Conservation (phyloP, 2,797 vertebrate genomes). For the Gymnothorax javanicus region DNA sequence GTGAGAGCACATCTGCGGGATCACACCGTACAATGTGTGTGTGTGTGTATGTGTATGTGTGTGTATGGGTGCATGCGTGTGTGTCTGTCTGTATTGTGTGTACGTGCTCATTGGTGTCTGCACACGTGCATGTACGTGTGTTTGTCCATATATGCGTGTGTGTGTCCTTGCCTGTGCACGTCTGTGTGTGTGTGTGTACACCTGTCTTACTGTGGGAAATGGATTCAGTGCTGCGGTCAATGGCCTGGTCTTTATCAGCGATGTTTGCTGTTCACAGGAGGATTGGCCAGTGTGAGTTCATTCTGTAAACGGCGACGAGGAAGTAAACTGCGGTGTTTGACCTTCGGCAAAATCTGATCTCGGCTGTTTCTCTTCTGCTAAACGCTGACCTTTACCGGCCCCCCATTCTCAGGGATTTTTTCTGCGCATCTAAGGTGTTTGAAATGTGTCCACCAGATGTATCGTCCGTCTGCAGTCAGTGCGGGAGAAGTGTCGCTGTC, state of each 20-base stretch:
- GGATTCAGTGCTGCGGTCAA: slow-evolving; percentile 49
- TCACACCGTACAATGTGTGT: not conserved
- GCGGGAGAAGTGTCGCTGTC: not conserved
- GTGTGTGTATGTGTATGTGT: not conserved
- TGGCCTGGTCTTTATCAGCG: slow-evolving; percentile 56
- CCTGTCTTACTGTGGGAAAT: not conserved
- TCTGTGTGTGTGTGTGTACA: not conserved
- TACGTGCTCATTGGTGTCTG: too few relatives aligned
- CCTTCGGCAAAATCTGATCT: not conserved
- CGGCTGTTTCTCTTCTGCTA: not conserved
- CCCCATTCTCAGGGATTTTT: not conserved
- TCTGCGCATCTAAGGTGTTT: not conserved
- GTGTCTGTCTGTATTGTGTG: too few relatives aligned
- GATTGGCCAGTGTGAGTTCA: slow-evolving; percentile 3
- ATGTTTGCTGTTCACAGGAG: slow-evolving; percentile 35
- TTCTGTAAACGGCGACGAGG: not conserved
- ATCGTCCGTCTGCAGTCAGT: not conserved
- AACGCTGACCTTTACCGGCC: not conserved
- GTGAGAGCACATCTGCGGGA: too few relatives aligned
- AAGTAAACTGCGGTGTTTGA: not conserved
- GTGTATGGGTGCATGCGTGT: too few relatives aligned
- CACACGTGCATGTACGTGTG: too few relatives aligned
- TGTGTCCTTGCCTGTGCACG: not conserved
- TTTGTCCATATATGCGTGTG: too few relatives aligned
- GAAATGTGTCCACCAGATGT: slow-evolving; percentile 5